Conservation (phyloP, 2,797 vertebrate species). For the Crenuchus spilurus region DNA sequence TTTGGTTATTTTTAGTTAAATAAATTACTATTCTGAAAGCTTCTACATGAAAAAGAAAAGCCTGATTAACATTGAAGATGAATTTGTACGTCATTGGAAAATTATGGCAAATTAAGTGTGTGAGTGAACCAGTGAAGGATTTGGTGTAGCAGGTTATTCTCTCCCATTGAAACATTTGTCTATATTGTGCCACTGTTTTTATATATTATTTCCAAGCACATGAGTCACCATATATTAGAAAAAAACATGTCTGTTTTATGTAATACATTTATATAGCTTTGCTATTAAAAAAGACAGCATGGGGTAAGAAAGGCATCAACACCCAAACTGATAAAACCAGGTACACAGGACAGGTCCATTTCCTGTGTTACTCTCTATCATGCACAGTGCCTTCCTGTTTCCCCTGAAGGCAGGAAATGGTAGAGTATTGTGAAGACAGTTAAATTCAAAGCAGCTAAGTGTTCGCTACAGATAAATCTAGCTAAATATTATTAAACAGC, state of each 20-base stretch:
- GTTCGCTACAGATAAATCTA: background rate
- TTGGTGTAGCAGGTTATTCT: background rate
- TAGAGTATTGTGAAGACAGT: constrained; percentile 54
- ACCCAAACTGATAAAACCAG: constrained; percentile 48
- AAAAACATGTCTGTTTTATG: background rate
- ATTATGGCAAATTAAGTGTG: background rate
- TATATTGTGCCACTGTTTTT: background rate
- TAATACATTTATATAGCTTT: too few relatives aligned
- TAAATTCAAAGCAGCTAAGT: constrained; percentile 22
- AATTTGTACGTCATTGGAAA: constrained; percentile 4
- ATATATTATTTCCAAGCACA: constrained; percentile 16
- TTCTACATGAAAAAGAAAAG: constrained; percentile 57
- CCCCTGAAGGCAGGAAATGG: constrained; percentile 31
- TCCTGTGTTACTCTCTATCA: constrained; percentile 43
- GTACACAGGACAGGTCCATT: constrained; percentile 64
- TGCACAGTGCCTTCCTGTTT: constrained; percentile 28
- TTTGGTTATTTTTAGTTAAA: constrained; percentile 76
- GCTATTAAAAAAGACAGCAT: too few relatives aligned
- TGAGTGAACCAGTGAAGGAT: constrained; percentile 20
- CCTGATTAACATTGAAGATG: constrained; percentile 58
- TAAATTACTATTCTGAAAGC: constrained; percentile 57
- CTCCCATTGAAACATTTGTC: constrained; percentile 45
- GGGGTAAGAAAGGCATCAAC: constrained; percentile 23
- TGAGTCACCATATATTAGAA: too few relatives aligned
- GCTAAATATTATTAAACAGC: background rate